Conservation (phyloP, 2,888 invertebrate genomes). For the Cetonia aurata region DNA sequence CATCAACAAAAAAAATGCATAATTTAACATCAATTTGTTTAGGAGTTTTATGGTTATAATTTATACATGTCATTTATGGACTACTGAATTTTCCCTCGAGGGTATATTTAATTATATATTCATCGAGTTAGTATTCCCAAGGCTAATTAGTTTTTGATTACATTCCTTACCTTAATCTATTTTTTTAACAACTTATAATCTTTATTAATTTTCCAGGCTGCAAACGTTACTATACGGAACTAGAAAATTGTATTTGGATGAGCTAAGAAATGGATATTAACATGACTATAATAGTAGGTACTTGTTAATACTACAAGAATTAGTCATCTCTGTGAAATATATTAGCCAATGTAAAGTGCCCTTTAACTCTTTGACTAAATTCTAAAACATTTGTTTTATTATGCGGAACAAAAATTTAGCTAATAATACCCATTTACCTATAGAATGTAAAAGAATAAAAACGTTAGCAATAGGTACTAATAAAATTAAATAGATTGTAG, state of each 20-base stretch:
- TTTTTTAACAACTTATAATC: constrained; percentile 39
- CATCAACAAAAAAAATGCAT: constrained; percentile 29
- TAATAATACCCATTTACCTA: too few species aligned
- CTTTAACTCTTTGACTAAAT: too few species aligned
- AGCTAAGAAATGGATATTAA: not conserved
- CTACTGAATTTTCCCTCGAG: constrained; percentile 45
- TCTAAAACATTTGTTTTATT: too few species aligned
- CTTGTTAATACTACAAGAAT: not conserved
- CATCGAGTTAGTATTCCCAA: constrained; percentile 50
- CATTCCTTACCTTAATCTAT: constrained; percentile 47
- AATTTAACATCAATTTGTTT: constrained; percentile 46
- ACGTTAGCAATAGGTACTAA: too few species aligned
- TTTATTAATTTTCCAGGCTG: constrained; percentile 13
- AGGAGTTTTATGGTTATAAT: constrained; percentile 41
- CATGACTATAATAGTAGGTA: constrained; percentile 2
- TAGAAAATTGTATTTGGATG: constrained; percentile 3
- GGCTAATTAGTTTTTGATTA: constrained; percentile 57
- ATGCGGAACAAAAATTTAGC: too few species aligned
- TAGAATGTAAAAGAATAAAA: too few species aligned
- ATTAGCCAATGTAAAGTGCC: not conserved
- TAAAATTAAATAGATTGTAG: too few species aligned
- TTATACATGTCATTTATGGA: constrained; percentile 45
- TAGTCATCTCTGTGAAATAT: not conserved
- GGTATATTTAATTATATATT: constrained; percentile 46
- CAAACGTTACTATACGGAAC: constrained; percentile 10